Base-by-base conservation (phyloP, 2,888 invertebrate species). In the Axea sp. region DNA sequence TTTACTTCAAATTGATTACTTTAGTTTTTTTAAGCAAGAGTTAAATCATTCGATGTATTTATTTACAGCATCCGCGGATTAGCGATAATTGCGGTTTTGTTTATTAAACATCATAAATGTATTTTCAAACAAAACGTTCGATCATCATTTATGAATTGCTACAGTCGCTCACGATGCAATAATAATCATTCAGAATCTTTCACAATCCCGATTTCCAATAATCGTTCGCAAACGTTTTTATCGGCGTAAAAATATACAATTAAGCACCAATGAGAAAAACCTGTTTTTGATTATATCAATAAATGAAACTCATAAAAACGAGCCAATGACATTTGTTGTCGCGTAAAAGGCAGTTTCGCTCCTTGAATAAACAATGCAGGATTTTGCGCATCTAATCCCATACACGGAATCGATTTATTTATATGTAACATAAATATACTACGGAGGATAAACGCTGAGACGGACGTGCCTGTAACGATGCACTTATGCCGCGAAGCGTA, bases 331-430 rank as follows among this genome's bases (percentile, higher is more conserved):
- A 31, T 31, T 31, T 9, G 30, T 31, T 5, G 6, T 2, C 6
- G 26, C 26, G 11, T 9, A 31, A 41, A 41, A 41, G 39, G 39
- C 39, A 24, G 9, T 22, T 41, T 41, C 9, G 9, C 1, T 30
- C 9, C 2, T 5, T 12, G 7, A 8, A 19, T 37, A 3, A 37
- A 37, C 37, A 37, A 37, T 41, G 22, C 8, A 11, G 39, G 6
- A 41, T 6, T 11, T 1, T 6, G 24, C 7, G 22, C 39, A 41
- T 22, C 22, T 22, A 19, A 11, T 19, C 11, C 39, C 39, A 11
- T 22, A 41, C 39, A 6, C 39, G 39, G 39, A 24, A 19, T 11
- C 22, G 9, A 22, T 22, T 9, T 22, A 24, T 41, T 22, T 41
- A 24, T 41, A 22, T 22, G 39, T 11, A 41, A 22, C 28, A 14